These are phyloP conservation scores for Anguilla japonica DNA, from an alignment of 2,113 vertebrate species.

Conservation along the genomic window DNA sequence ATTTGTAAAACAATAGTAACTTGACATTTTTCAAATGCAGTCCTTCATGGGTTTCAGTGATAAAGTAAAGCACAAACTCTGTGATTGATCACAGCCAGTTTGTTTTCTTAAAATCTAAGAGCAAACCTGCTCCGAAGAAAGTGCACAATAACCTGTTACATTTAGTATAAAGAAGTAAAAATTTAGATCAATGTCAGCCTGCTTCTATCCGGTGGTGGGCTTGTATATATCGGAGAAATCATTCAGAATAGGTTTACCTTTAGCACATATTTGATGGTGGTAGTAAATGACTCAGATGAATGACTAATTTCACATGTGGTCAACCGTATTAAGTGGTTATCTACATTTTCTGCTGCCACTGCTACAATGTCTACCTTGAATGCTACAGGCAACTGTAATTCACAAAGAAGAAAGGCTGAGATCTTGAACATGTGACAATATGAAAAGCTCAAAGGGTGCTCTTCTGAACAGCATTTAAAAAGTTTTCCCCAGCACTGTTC, in stretches of 20 bases:
- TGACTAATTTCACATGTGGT: slow-evolving; percentile 11
- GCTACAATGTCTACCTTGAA: slow-evolving; percentile 1
- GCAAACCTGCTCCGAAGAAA: slow-evolving; percentile 9
- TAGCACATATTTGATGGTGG: background rate
- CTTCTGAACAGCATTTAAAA: background rate
- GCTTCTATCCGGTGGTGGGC: background rate
- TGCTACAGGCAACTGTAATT: background rate
- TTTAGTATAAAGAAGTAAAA: background rate
- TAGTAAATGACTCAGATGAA: background rate
- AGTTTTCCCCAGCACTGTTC: background rate
- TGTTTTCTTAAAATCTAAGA: background rate
- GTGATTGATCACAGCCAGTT: background rate
- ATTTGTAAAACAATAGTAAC: background rate
- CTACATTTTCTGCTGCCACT: slow-evolving; percentile 11
- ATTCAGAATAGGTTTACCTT: background rate
- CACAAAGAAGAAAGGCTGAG: background rate
- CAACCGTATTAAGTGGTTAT: background rate
- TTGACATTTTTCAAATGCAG: slow-evolving; percentile 1
- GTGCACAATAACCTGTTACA: background rate
- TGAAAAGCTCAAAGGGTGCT: background rate
- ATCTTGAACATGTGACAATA: background rate
- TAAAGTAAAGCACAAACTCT: background rate
- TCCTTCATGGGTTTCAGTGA: background rate
- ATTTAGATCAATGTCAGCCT: background rate
- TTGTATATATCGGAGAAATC: background rate